Evolutionary conservation across 2,797 vertebrate genomes (phyloP), one percentile per base, ranked within the genome.

Genomic region (Enteromius thamalakanensis): DNA sequence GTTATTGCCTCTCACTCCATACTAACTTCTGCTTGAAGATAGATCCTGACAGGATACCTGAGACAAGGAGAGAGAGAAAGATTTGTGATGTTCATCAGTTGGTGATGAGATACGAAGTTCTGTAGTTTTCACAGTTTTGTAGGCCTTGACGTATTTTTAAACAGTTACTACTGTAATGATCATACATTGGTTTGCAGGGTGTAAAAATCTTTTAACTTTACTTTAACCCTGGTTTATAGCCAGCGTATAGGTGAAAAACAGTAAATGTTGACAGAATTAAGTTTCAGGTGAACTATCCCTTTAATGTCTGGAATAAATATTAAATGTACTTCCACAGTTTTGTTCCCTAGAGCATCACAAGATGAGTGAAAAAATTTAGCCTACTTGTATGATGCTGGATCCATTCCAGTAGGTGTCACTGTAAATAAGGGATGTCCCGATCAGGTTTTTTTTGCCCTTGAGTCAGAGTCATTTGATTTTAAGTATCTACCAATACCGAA

Each of bases 1-100:
- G 81, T 88, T 86, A 88, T 86, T 87, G 85, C 80, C 67, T 88
- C 71, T 80, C 80, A 37, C 76, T 72, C 76, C 83, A 70, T 79
- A 76, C 80, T 82, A 76, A 83, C 75, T 77, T 84, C 79, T 72
- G 81, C 68, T 58, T 49, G 42, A 60, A 84, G 80, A 85, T 83
- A 76, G 47, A 71, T 77, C 69, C 76, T 84, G 76, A 88, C 86
- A 80, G 71, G 80, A 80, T 60, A 86, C 51, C 80, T 81, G 77
- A 81, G 80, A 85, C 49, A 49, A n/a, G 23, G 45, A 81, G 40
- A 58, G 29, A 26, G 51, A 78, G 49, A 34, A 19, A 17, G 55
- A 67, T 76, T 65, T 29, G 80, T 67, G n/a, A 53, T 0, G 11
- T 68, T 79, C 26, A 17, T 76, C 21, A 75, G 1, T 26, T 75